Base-by-base conservation (phyloP, 2,888 invertebrate species). In the Ormyrus nitidulus region DNA sequence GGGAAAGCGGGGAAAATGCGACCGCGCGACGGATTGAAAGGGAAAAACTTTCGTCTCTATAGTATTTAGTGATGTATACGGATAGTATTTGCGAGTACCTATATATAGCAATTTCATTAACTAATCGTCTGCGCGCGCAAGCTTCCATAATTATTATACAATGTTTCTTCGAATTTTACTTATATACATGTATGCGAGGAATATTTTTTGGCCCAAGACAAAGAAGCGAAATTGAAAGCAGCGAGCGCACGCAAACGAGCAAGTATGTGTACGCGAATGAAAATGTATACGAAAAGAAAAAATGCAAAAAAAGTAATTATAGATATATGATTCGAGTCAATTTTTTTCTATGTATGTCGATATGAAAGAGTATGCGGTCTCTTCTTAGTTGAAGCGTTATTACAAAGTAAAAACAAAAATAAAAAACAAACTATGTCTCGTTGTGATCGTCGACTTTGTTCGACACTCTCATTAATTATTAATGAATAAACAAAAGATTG, bases 391-490 rank as follows among this genome's bases (percentile, higher is more conserved):
- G 83, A 84, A 85, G 83, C 77, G 82, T 85, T 84, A 85, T 85
- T 88, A 81, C 83, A 85, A 66, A 72, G 83, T 68, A 65, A 80
- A 62, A 49, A 73, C 62, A 70, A 10, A 8, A 64, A 77, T 56
- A 64, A 69, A 85, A 84, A 84, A 83, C 85, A 86, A 19, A 84
- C 83, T 86, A 86, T 88, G 86, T 88, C 88, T 88, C 85, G 87
- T 89, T 89, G 88, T 89, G 87, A 88, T 88, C 85, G 84, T 83
- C 83, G 86, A 83, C 83, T 84, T 62, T 81, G 85, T 84, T 83
- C 86, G 85, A 81, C 85, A 85, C 85, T 83, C 86, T 85, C 84
- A 81, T 77, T 87, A 88, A 87, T 87, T 84, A 86, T 85, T 84
- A 86, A 87, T 86, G 85, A 87, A 86, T 76, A 86, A 83, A 83